phyloP scores from a whole-genome alignment of 2,888 invertebrate genomes.

The Tiphia femorata region DNA sequence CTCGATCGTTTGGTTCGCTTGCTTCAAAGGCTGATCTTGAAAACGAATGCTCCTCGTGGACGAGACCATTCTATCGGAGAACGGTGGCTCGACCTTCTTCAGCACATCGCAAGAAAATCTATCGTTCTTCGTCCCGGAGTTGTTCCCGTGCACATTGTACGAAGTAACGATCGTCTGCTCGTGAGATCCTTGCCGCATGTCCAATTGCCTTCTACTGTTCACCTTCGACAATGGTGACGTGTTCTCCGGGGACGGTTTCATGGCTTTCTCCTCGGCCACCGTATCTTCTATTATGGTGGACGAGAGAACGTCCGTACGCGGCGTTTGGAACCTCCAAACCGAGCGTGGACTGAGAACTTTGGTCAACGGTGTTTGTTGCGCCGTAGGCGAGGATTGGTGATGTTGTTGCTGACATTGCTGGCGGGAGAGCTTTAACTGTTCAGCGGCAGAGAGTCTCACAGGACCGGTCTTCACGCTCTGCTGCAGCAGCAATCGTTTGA shows the following conservation, averaged over 20 bases:
- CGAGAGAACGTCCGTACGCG: conserved; percentile 86
- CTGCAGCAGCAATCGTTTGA: conserved; percentile 83
- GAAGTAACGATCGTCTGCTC: too few species aligned
- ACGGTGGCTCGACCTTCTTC: background rate
- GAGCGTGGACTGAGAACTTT: conserved; percentile 80
- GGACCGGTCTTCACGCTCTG: conserved; percentile 79
- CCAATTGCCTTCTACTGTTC: conserved; percentile 49
- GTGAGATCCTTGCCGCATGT: too few species aligned
- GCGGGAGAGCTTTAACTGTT: conserved; percentile 80
- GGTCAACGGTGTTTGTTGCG: conserved; percentile 52
- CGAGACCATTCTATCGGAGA: background rate
- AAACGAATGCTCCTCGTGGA: background rate
- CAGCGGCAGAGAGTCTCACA: conserved; percentile 81
- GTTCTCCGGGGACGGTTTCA: conserved; percentile 64
- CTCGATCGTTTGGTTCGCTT: background rate
- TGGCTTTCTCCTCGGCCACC: conserved; percentile 79
- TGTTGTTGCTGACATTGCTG: conserved; percentile 67
- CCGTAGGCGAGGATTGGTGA: conserved; percentile 35
- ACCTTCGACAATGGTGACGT: conserved; percentile 45
- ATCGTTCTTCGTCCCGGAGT: background rate
- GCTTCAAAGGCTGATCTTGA: background rate
- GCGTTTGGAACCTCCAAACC: conserved; percentile 81
- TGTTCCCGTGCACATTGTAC: conserved; percentile 6
- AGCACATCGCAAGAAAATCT: background rate
- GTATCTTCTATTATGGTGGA: conserved; percentile 89